Evolutionary conservation across 2,113 vertebrate species (phyloP).

Genomic region (Chitala chitala): DNA sequence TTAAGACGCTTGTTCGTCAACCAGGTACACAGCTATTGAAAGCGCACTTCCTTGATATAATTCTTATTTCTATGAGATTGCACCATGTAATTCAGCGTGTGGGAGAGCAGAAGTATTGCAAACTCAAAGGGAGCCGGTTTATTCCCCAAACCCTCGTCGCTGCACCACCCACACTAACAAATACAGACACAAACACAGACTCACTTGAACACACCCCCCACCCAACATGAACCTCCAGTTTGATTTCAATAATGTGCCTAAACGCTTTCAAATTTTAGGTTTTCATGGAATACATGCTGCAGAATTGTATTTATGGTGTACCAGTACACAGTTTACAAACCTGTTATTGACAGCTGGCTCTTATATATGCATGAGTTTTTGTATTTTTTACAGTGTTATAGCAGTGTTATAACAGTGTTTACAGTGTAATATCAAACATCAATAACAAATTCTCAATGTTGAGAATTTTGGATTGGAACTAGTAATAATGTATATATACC

Average conservation of each 20-base stretch:
- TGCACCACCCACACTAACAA: neutral
- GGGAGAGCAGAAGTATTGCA: neutral
- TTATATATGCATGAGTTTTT: too few relatives aligned
- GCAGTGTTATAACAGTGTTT: too few relatives aligned
- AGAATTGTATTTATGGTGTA: too few relatives aligned
- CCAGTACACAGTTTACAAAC: too few relatives aligned
- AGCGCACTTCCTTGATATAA: neutral
- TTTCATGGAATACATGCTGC: neutral
- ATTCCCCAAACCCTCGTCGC: neutral
- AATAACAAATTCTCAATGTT: too few relatives aligned
- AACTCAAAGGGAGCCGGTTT: neutral
- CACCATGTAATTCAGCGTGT: neutral
- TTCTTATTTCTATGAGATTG: neutral
- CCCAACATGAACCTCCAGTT: neutral
- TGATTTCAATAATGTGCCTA: neutral
- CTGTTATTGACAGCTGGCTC: too few relatives aligned
- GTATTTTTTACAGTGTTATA: too few relatives aligned
- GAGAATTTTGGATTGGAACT: too few relatives aligned
- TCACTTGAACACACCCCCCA: conserved; percentile 5
- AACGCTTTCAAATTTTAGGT: neutral
- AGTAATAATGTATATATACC: too few relatives aligned
- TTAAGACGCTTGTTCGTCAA: neutral
- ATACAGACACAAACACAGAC: conserved; percentile 15
- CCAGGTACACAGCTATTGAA: neutral
- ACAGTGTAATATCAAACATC: too few relatives aligned